Base-by-base conservation (phyloP, 2,888 invertebrate genomes). In the Andrena fulva region DNA sequence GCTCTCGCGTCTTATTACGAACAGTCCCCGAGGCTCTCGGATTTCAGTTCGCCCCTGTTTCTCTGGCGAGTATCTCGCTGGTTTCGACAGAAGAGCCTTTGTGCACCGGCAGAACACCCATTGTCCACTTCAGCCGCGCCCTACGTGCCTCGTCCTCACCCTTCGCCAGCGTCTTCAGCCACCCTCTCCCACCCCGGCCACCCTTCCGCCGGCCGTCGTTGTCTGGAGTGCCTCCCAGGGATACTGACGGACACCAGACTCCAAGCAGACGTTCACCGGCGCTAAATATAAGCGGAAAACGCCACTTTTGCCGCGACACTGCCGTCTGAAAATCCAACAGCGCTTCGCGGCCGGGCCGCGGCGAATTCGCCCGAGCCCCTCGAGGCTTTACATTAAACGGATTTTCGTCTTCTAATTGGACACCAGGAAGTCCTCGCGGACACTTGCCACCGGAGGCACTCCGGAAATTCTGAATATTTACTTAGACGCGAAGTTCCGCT, bases 91-190 rank as follows among this genome's bases (percentile, higher is more conserved):
- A 84, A 82, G 78, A 75, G 71, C 82, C 71, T 82, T 84, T 82
- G 84, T 82, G 50, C 74, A 20, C 69, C 62, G n/a, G 7, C 70
- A 68, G 84, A 77, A 85, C 85, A 80, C 42, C 83, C 85, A 80
- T 83, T 85, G 85, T 85, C 85, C 83, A 85, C 85, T 85, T 69
- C 33, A 82, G 56, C 71, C 84, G 80, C 80, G 77, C 77, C 80
- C 84, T 77, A 70, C 80, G 77, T 80, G 71, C 77, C 42, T 80
- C 73, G 8, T 52, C 77, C 48, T 60, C 42, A 16, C 56, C 74
- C 42, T 71, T 62, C 72, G 50, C 31, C 42, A 16, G 27, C 59
- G 63, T 54, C 56, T 62, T 60, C 71, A 63, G 20, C 62, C n/a
- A 31, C 33, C 50, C 20, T 62, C 7, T 24, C 29, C 20, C 20